These are phyloP conservation scores for Indicator maculatus DNA, from an alignment of 2,113 vertebrate species.

Conservation along the genomic window DNA sequence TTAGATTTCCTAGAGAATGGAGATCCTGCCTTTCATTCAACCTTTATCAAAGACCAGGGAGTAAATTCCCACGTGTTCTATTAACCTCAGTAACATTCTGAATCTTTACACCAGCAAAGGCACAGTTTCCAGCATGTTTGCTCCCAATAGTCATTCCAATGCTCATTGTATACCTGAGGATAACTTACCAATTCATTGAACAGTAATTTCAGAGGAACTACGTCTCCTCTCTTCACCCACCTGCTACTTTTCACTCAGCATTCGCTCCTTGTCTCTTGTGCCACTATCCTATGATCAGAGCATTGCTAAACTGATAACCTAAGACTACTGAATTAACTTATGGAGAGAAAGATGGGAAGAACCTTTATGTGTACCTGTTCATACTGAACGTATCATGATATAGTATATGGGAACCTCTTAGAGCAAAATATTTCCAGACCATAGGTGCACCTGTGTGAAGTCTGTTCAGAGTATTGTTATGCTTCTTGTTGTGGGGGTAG, in stretches of 20 bases:
- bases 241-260: neutral
- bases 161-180: neutral
- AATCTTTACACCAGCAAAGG: neutral
- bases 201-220: neutral
- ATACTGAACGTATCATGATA: neutral
- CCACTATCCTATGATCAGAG: neutral
- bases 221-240: neutral
- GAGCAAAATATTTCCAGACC: neutral
- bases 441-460: neutral
- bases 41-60: neutral
- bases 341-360: neutral
- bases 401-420: neutral
- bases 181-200: neutral
- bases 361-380: neutral
- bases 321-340: neutral
- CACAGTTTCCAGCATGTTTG: neutral
- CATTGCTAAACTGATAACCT: neutral
- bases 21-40: neutral
- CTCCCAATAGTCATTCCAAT: neutral
- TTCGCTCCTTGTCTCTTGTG: neutral
- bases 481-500: accelerated
- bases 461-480: neutral
- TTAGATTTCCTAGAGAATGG: neutral
- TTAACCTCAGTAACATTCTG: neutral
- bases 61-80: neutral